phyloP scores from a whole-genome alignment of 2,797 vertebrate species.

The Lemur catta region DNA sequence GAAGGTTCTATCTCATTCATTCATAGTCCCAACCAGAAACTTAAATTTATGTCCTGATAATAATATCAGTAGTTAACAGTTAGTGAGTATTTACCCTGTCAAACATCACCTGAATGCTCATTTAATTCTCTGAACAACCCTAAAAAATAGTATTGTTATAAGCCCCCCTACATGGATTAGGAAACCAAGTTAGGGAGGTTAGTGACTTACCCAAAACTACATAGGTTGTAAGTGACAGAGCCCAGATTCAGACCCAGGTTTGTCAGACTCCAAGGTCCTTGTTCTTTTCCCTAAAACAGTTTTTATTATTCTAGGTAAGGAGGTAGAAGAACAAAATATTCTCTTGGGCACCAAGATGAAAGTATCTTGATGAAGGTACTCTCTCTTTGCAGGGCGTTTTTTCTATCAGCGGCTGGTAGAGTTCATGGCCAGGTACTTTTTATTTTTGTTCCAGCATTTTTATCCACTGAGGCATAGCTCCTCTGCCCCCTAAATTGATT shows the following conservation, averaged over 20 bases:
- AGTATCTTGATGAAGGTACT: constrained; percentile 1
- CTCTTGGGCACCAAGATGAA: background rate
- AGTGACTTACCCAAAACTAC: background rate
- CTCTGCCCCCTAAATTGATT: background rate
- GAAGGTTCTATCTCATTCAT: background rate
- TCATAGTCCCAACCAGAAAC: background rate
- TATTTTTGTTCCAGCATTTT: background rate
- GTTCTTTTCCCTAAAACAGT: background rate
- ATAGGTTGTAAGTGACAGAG: background rate
- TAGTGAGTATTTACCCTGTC: background rate
- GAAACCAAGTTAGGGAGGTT: background rate
- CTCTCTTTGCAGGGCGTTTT: constrained; percentile 88
- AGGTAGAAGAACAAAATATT: background rate
- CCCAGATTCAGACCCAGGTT: background rate
- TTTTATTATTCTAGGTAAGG: background rate
- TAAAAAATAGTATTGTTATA: background rate
- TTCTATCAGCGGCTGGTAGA: constrained; percentile 98
- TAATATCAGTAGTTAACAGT: background rate
- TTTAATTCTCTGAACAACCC: background rate
- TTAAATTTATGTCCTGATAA: background rate
- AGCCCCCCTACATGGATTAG: background rate
- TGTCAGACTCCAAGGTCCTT: background rate
- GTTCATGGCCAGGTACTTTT: constrained; percentile 95
- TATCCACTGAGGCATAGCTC: background rate
- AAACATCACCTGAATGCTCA: background rate